Evolutionary conservation across 1,140 invertebrate species (phyloP).

Genomic region (Euborellia annulipes): DNA sequence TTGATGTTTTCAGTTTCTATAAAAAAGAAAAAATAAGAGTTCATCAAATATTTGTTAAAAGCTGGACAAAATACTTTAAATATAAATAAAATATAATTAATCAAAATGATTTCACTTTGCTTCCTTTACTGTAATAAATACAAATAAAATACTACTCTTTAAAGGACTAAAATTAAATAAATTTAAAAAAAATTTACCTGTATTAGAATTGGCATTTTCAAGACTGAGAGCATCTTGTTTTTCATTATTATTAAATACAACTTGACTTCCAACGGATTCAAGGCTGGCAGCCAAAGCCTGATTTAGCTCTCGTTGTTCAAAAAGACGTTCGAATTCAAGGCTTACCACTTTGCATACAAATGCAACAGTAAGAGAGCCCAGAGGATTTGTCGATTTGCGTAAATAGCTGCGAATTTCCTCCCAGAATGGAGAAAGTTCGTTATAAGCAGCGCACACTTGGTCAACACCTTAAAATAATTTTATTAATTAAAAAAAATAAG

Average conservation of each 20-base stretch:
- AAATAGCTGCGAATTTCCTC: constrained; percentile 48
- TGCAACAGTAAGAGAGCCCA: constrained; percentile 53
- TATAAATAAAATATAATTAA: too few relatives aligned
- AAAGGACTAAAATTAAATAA: constrained; percentile 2
- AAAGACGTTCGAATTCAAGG: too few relatives aligned
- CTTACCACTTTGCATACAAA: constrained; percentile 60
- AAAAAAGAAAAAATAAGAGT: too few relatives aligned
- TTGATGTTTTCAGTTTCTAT: too few relatives aligned
- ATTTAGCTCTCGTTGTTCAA: constrained; percentile 28
- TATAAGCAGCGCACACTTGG: constrained; percentile 36
- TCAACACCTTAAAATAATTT: constrained; percentile 21
- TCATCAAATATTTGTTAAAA: too few relatives aligned
- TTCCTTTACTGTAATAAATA: too few relatives aligned
- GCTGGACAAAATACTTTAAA: too few relatives aligned
- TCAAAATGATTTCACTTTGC: too few relatives aligned
- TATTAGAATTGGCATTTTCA: constrained; percentile 6
- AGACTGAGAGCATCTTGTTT: constrained; percentile 14
- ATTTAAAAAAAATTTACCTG: constrained; percentile 7
- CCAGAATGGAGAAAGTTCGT: constrained; percentile 59
- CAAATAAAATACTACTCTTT: too few relatives aligned
- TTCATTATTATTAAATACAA: constrained; percentile 19
- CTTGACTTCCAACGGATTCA: constrained; percentile 13
- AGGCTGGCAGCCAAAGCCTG: constrained; percentile 26
- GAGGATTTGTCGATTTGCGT: constrained; percentile 48
- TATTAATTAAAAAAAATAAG: too few relatives aligned